Conservation (phyloP, 1,140 invertebrate species). For the Helicoverpa zea region DNA sequence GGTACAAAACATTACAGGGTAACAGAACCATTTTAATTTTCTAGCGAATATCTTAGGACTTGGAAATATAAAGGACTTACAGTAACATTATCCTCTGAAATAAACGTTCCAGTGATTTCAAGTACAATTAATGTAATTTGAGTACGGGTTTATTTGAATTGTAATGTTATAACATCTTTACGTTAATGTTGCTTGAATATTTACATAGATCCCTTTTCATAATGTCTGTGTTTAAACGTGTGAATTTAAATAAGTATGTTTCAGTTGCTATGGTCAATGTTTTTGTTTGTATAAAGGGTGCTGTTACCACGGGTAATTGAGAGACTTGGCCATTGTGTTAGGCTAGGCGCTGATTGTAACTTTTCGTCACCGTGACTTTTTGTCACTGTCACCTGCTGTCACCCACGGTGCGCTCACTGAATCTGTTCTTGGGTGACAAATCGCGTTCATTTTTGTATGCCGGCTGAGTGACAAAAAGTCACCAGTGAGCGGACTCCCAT, state of each 20-base stretch:
- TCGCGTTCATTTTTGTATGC: too few species aligned
- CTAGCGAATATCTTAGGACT: not conserved
- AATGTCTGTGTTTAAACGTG: constrained; percentile 28
- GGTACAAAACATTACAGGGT: constrained; percentile 1
- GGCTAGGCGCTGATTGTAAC: too few species aligned
- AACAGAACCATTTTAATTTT: constrained; percentile 16
- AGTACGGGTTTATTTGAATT: constrained; percentile 20
- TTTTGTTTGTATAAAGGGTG: not conserved
- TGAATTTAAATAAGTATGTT: not conserved
- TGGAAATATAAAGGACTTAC: constrained; percentile 5
- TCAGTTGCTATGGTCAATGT: not conserved
- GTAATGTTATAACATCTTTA: constrained; percentile 17
- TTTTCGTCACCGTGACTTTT: too few species aligned
- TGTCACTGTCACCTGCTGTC: too few species aligned
- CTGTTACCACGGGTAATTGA: too few species aligned
- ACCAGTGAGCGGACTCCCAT: too few species aligned
- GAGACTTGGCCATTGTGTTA: too few species aligned
- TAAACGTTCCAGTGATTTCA: constrained; percentile 39
- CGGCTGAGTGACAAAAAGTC: too few species aligned
- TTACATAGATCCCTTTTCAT: not conserved
- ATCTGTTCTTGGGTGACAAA: too few species aligned
- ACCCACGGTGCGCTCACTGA: too few species aligned
- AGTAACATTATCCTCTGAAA: constrained; percentile 22
- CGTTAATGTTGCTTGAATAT: constrained; percentile 41
- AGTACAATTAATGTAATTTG: constrained; percentile 39